These are phyloP conservation scores for Tolmerus cingulatus DNA, from an alignment of 2,888 invertebrate genomes.

Conservation along the genomic window DNA sequence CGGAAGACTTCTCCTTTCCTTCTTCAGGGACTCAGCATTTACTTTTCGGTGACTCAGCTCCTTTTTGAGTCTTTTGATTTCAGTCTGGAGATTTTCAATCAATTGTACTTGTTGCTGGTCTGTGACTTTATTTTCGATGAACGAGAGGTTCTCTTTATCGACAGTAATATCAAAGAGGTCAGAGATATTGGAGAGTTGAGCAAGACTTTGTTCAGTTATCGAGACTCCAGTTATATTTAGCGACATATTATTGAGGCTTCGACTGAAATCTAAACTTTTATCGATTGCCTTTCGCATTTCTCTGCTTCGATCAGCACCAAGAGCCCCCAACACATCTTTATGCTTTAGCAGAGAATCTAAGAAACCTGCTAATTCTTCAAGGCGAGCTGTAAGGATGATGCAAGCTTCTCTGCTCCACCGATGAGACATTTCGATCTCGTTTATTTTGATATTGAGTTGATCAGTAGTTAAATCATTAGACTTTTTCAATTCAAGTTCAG, in stretches of 20 bases:
- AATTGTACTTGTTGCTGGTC: constrained; percentile 45
- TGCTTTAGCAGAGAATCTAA: constrained; percentile 68
- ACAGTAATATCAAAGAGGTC: constrained; percentile 58
- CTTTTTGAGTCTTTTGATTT: constrained; percentile 56
- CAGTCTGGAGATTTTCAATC: constrained; percentile 56
- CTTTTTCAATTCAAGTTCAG: constrained; percentile 50
- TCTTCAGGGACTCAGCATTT: constrained; percentile 51
- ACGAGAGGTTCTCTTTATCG: constrained; percentile 53
- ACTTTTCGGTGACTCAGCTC: constrained; percentile 54
- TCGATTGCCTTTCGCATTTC: constrained; percentile 67
- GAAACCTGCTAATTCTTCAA: constrained; percentile 71
- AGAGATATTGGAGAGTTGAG: constrained; percentile 65
- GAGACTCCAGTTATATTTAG: constrained; percentile 59
- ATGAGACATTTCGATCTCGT: constrained; percentile 56
- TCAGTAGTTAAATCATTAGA: constrained; percentile 51
- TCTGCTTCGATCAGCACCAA: constrained; percentile 66
- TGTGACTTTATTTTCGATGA: constrained; percentile 53
- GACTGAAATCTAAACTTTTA: constrained; percentile 66
- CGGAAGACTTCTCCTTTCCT: constrained; percentile 60
- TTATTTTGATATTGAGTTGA: constrained; percentile 54
- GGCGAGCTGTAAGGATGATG: constrained; percentile 64
- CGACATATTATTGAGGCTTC: constrained; percentile 63
- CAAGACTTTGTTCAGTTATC: constrained; percentile 64
- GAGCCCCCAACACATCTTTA: constrained; percentile 66
- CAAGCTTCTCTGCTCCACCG: constrained; percentile 60